Conservation (phyloP, 2,888 invertebrate species). For the Caenorhabditis afra region DNA sequence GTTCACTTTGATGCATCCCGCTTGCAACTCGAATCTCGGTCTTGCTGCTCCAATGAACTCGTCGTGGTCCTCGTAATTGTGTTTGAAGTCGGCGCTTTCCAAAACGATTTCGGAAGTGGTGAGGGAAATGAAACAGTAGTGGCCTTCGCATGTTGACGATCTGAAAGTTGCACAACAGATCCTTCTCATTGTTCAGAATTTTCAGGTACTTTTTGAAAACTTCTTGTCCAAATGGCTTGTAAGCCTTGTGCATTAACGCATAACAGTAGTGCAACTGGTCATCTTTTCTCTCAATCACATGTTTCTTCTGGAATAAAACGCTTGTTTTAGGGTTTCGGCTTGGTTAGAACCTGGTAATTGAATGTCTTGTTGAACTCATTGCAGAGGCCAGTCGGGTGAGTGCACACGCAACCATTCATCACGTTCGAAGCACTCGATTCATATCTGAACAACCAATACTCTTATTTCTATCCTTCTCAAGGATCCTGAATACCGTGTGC, state of each 20-base stretch:
- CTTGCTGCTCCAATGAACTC: slow-evolving; percentile 72
- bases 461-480: not conserved
- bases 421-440: slow-evolving; percentile 71
- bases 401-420: slow-evolving; percentile 80
- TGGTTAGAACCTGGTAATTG: slow-evolving; percentile 67
- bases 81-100: slow-evolving; percentile 74
- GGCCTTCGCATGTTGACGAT: slow-evolving; percentile 79
- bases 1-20: slow-evolving; percentile 79
- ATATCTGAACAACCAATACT: slow-evolving; percentile 63
- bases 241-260: slow-evolving; percentile 72
- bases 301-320: slow-evolving; percentile 63
- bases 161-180: too few relatives aligned
- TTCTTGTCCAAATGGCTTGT: slow-evolving; percentile 75
- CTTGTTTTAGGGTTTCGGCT: not conserved
- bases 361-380: slow-evolving; percentile 75
- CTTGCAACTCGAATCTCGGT: slow-evolving; percentile 76
- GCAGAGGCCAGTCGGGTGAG: slow-evolving; percentile 76
- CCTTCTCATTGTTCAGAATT: not conserved
- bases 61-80: slow-evolving; percentile 72
- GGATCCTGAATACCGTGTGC: slow-evolving; percentile 66
- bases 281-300: slow-evolving; percentile 72
- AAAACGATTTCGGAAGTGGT: slow-evolving; percentile 78
- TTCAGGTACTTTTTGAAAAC: slow-evolving; percentile 76
- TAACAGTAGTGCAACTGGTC: slow-evolving; percentile 78
- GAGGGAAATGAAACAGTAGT: slow-evolving; percentile 78